Evolutionary conservation across 2,113 vertebrate species (phyloP).

Genomic region (Gasterosteus nipponicus): DNA sequence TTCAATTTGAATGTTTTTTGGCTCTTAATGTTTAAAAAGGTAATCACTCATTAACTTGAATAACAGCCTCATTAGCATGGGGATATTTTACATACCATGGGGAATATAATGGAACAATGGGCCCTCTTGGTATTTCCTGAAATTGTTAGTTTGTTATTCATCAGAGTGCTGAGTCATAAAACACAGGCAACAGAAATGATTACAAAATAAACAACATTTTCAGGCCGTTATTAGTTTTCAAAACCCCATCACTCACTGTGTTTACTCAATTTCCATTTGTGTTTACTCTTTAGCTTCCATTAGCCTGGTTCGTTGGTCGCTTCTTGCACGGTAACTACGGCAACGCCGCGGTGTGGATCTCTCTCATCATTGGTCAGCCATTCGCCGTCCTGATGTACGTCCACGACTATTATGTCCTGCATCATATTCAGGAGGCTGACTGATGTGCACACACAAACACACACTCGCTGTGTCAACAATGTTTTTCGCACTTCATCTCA

Average conservation of each 20-base stretch:
- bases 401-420: slow-evolving; percentile 92
- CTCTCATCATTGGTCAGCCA: slow-evolving; percentile 92
- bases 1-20: neutral
- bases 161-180: slow-evolving; percentile 21
- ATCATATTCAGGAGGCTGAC: slow-evolving; percentile 74
- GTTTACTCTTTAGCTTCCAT: slow-evolving; percentile 81
- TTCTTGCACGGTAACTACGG: slow-evolving; percentile 90
- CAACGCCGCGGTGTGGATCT: slow-evolving; percentile 92
- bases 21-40: slow-evolving; percentile 3
- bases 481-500: neutral
- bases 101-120: neutral
- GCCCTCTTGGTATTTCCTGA: slow-evolving; percentile 23
- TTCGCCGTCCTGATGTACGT: slow-evolving; percentile 94
- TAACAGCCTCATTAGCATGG: slow-evolving; percentile 8
- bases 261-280: neutral
- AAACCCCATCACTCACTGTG: slow-evolving; percentile 10
- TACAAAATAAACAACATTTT: neutral
- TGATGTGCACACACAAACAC: slow-evolving; percentile 16
- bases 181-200: neutral
- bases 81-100: slow-evolving; percentile 19
- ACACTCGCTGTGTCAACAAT: neutral
- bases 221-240: slow-evolving; percentile 7
- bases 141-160: slow-evolving; percentile 24
- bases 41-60: slow-evolving; percentile 30
- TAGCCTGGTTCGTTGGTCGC: slow-evolving; percentile 88